phyloP scores from a whole-genome alignment of 2,888 invertebrate genomes.

The Chymomyza fuscimana region DNA sequence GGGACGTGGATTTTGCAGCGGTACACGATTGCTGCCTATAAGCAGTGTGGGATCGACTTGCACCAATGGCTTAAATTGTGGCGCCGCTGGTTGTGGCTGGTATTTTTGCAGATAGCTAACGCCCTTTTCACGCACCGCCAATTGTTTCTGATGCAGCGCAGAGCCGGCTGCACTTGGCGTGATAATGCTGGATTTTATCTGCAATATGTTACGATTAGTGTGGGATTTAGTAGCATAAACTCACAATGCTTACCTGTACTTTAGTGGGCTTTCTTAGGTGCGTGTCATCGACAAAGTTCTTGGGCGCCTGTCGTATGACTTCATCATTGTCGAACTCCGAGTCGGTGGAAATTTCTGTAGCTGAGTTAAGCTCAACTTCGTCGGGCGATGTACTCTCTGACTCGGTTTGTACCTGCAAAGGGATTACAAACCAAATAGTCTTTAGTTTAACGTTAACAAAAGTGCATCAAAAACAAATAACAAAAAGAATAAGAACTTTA shows the following conservation, averaged over 20 bases:
- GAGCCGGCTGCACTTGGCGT: constrained; percentile 48
- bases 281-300: constrained; percentile 87
- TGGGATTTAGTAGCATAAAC: no score
- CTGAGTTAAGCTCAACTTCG: constrained; percentile 89
- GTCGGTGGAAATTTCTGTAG: constrained; percentile 95
- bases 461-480: constrained; percentile 17
- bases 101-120: constrained; percentile 75
- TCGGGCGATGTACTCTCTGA: constrained; percentile 84
- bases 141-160: constrained; percentile 55
- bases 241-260: constrained; percentile 82
- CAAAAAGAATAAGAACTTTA: constrained; percentile 30
- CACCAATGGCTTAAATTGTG: constrained; percentile 79
- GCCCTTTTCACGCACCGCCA: constrained; percentile 59
- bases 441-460: constrained; percentile 3
- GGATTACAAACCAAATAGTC: constrained; percentile 22
- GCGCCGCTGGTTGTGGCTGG: constrained; percentile 69
- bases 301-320: constrained; percentile 84
- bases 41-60: constrained; percentile 79
- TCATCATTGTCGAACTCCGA: constrained; percentile 94
- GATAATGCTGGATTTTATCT: constrained; percentile 78
- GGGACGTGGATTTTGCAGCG: constrained; percentile 82
- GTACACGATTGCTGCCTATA: constrained; percentile 76
- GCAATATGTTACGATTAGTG: not conserved
- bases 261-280: constrained; percentile 83
- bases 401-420: constrained; percentile 84